phyloP scores from a whole-genome alignment of 2,113 vertebrate genomes.

The Atlantisia rogersi region DNA sequence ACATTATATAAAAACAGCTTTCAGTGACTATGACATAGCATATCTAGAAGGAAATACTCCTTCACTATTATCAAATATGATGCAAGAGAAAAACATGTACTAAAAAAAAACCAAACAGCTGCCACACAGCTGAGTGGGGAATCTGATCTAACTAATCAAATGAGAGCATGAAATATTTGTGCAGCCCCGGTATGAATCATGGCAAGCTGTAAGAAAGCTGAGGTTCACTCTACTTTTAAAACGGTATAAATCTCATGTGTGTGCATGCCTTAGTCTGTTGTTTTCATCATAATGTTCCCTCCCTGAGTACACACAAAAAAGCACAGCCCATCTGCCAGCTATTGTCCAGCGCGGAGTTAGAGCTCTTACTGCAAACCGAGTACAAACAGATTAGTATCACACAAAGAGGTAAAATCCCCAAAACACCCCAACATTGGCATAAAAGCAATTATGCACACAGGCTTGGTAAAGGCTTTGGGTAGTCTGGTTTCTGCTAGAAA shows the following conservation, averaged over 20 bases:
- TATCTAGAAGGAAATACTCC: not conserved
- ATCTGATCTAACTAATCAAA: not conserved
- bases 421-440: not conserved
- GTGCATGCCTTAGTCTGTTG: not conserved
- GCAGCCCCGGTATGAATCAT: not conserved
- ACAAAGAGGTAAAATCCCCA: not conserved
- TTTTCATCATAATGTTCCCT: not conserved
- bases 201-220: not conserved
- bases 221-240: not conserved
- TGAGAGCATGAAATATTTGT: not conserved
- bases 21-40: not conserved
- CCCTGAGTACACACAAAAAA: not conserved
- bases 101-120: not conserved
- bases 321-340: not conserved
- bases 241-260: not conserved
- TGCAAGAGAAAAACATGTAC: rapidly evolving
- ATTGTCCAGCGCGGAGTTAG: not conserved
- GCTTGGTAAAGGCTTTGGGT: not conserved
- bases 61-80: not conserved
- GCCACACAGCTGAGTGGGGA: not conserved
- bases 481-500: not conserved
- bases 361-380: not conserved
- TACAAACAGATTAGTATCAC: not conserved
- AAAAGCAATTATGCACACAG: not conserved
- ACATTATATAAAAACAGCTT: not conserved